A percentile compares a stretch with the other conserved stretches of the same genome.
Conservation (phyloP, 1,140 invertebrate species). For the Gonioctena quinquepunctata region DNA sequence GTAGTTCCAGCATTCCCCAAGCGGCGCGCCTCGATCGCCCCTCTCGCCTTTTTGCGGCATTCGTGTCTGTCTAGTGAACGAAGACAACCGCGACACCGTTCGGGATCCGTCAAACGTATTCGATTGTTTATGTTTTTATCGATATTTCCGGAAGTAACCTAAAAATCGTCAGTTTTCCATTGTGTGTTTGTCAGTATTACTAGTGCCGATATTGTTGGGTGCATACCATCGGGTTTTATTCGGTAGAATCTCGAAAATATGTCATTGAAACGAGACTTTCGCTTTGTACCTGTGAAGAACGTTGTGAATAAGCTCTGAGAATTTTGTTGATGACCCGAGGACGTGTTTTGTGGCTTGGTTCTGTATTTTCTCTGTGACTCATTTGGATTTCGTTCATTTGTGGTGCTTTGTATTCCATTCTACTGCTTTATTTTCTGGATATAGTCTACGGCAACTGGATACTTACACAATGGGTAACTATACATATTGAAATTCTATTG, state of each 20-base stretch:
- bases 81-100: not conserved
- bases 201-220: not conserved
- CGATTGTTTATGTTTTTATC: slow-evolving; percentile 17
- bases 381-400: slow-evolving; percentile 15
- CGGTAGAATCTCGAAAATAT: not conserved
- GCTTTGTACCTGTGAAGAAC: slow-evolving; percentile 12
- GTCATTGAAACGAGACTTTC: slow-evolving; percentile 15
- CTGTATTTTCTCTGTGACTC: slow-evolving; percentile 27
- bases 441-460: not conserved
- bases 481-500: no score
- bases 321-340: not conserved
- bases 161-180: not conserved
- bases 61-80: slow-evolving; percentile 4
- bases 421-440: slow-evolving; percentile 9
- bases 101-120: not conserved
- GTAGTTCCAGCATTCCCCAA: slow-evolving; percentile 2
- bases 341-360: slow-evolving; percentile 7
- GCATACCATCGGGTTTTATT: not conserved
- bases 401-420: not conserved
- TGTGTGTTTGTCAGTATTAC: no score
- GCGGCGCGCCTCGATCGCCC: not conserved
- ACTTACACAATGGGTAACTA: slow-evolving; percentile 27
- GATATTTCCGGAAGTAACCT: slow-evolving; percentile 8
- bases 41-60: slow-evolving; percentile 4
- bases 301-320: slow-evolving; percentile 11